phyloP scores from a whole-genome alignment of 1,140 invertebrate genomes.

The Euura lappo region DNA sequence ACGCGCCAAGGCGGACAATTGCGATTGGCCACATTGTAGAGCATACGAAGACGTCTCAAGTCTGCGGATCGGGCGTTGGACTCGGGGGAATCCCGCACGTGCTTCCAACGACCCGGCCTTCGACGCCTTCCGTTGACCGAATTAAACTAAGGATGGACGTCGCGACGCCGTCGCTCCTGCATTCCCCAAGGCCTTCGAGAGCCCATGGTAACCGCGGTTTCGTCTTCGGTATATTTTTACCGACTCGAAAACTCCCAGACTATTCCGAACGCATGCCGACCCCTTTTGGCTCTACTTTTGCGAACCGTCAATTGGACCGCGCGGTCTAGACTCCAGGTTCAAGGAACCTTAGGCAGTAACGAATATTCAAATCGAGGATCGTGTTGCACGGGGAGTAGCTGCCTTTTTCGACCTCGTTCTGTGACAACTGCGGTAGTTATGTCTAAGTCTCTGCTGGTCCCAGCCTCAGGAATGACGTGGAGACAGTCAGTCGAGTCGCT shows the following conservation, averaged over 20 bases:
- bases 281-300: neutral
- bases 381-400: neutral
- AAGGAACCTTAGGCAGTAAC: neutral
- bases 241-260: neutral
- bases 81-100: no score
- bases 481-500: neutral
- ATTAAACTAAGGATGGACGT: no score
- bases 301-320: neutral
- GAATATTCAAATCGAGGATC: neutral
- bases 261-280: neutral
- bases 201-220: neutral
- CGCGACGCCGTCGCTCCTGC: neutral
- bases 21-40: no score
- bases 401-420: neutral
- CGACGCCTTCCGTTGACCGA: no score
- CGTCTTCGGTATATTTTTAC: slow-evolving; percentile 1
- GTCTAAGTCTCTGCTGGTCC: no score
- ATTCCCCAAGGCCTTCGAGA: neutral
- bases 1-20: no score
- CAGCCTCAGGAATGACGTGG: neutral
- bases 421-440: slow-evolving; percentile 6
- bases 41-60: no score
- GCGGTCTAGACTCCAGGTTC: neutral
- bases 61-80: no score
- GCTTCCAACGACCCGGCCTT: no score